Conservation (phyloP, 2,888 invertebrate species). For the Amphipyra tragopoginis region DNA sequence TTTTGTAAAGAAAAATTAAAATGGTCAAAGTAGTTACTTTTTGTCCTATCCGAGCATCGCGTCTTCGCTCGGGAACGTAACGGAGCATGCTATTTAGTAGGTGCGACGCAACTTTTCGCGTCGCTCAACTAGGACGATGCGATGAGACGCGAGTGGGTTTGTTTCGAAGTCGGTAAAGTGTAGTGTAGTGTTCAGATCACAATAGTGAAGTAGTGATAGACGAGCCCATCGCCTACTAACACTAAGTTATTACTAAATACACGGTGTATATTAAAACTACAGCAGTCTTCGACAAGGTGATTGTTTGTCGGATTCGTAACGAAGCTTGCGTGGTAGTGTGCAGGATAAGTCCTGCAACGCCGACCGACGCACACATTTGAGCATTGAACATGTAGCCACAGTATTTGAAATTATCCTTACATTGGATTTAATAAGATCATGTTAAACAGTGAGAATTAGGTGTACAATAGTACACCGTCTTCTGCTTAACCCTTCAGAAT, state of each 20-base stretch:
- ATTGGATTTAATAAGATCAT: too few species aligned
- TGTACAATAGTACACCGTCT: too few species aligned
- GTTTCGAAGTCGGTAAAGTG: slow-evolving; percentile 18
- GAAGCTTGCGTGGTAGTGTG: too few species aligned
- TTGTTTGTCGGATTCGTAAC: neutral
- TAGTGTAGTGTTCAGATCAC: slow-evolving; percentile 9
- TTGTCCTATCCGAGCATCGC: neutral
- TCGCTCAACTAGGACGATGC: neutral
- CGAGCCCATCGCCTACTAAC: slow-evolving; percentile 33
- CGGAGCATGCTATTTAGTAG: neutral
- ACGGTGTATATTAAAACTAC: slow-evolving; percentile 35
- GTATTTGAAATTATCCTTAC: too few species aligned
- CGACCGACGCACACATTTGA: too few species aligned
- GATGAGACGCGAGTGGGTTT: neutral
- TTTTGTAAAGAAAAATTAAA: neutral
- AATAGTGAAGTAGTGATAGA: slow-evolving; percentile 40
- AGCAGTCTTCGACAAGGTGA: slow-evolving; percentile 2
- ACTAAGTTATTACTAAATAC: slow-evolving; percentile 55
- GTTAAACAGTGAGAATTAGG: too few species aligned
- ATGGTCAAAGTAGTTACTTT: neutral
- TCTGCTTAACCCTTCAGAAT: too few species aligned
- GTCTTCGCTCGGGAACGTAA: too few species aligned
- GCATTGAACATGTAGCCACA: too few species aligned
- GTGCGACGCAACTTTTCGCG: too few species aligned
- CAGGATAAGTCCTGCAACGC: too few species aligned